Evolutionary conservation across 2,888 invertebrate genomes (phyloP), one percentile per base, ranked within the genome.

Genomic region (Rutpela maculata): DNA sequence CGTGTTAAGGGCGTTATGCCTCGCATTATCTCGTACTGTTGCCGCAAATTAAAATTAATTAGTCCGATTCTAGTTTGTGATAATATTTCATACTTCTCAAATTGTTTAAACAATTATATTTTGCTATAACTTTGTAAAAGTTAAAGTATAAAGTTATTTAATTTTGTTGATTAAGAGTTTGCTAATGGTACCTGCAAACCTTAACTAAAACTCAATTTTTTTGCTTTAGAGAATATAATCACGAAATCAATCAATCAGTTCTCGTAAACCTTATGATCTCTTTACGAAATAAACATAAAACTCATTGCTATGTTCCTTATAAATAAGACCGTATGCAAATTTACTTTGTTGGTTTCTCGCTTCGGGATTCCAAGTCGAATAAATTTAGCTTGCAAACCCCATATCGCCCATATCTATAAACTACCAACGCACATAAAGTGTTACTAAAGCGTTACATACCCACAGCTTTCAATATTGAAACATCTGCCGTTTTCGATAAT

Each of bases 401-500:
- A 5, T 11, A 18, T 19, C 11, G 35, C 11, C 17, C 9, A 65
- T 65, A 31, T 65, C 57, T 10, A 38, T 65, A 65, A 65, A 35
- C 65, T 17, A 6, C 18, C 7, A 17, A 65, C 11, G 9, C 10
- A 10, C 22, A 7, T 5, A 19, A 66, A 66, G 66, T 55, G 66
- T 43, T 66, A 19, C 66, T 50, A 17, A 43, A 66, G 2, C 55
- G 19, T 50, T 18, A 66, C 66, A 50, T 15, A 55, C 18, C 55
- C 50, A 22, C 22, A 22, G 50, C 22, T 50, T 18, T 19, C 22
- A 12, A 66, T 65, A 66, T 50, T 50, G 66, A 66, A 66, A 55
- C 50, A 66, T 66, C 22, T 18, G 35, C 66, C 50, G 50, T 50
- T 55, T 50, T 50, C 66, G 66, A 66, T 66, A 66, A 22, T 22